These are phyloP conservation scores for Acropora yongei DNA, from an alignment of 64 coral and sea anemone species.

Conservation along the genomic window DNA sequence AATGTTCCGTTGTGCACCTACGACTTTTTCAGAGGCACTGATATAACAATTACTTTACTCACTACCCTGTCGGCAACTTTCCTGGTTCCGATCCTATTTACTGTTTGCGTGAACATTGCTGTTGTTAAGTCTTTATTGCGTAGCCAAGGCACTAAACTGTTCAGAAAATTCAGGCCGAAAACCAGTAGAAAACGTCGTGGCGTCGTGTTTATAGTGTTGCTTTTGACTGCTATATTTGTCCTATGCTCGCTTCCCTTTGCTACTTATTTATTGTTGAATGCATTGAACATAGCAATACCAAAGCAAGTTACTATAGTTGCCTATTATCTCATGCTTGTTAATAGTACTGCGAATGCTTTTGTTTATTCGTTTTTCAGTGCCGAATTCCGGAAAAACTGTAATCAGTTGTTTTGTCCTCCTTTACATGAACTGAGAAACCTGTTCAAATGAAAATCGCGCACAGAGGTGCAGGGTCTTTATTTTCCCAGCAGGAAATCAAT, in stretches of 20 bases:
- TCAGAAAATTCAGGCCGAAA: constrained; percentile 32
- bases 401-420: constrained; percentile 12
- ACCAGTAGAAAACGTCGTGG: constrained; percentile 3
- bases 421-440: background rate
- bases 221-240: constrained; percentile 82
- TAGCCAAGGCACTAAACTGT: constrained; percentile 43
- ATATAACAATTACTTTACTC: constrained; percentile 48
- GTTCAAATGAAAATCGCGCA: background rate
- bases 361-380: constrained; percentile 93
- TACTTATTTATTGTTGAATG: constrained; percentile 53
- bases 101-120: constrained; percentile 69
- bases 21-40: constrained; percentile 52
- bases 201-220: constrained; percentile 75
- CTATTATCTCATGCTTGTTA: constrained; percentile 90
- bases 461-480: background rate
- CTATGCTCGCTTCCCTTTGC: constrained; percentile 82
- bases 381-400: constrained; percentile 79
- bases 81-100: constrained; percentile 74
- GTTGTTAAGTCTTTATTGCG: constrained; percentile 61
- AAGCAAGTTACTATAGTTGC: constrained; percentile 59
- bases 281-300: constrained; percentile 34
- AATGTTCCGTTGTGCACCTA: constrained; percentile 65
- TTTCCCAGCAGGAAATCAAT: too few species aligned
- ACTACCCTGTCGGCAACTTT: constrained; percentile 77
- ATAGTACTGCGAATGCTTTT: constrained; percentile 89